Conservation (phyloP, 1,140 invertebrate species). For the Drosophila leontia region DNA sequence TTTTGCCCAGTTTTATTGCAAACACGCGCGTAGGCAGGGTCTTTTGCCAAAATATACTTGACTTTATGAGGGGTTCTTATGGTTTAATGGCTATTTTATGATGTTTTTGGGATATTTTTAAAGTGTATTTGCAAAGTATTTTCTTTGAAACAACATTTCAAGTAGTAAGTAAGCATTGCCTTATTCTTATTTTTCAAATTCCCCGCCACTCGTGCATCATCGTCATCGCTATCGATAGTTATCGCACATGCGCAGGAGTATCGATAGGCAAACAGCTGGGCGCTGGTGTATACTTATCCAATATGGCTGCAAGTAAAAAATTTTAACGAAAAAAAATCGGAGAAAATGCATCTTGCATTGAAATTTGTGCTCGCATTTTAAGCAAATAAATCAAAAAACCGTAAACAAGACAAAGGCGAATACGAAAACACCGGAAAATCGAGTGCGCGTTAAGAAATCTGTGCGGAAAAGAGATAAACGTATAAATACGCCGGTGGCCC, state of each 20-base stretch:
- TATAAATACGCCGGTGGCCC: slow-evolving; percentile 38
- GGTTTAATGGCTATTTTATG: slow-evolving; percentile 11
- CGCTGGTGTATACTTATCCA: slow-evolving; percentile 68
- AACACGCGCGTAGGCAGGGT: slow-evolving; percentile 24
- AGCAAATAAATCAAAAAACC: slow-evolving; percentile 1
- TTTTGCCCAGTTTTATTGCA: slow-evolving; percentile 23
- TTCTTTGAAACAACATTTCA: neutral
- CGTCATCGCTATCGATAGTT: slow-evolving; percentile 39
- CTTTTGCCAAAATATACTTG: neutral
- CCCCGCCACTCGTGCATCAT: neutral
- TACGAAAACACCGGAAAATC: slow-evolving; percentile 7
- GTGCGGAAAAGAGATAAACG: neutral
- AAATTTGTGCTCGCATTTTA: slow-evolving; percentile 11
- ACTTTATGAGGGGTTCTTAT: neutral
- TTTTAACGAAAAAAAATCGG: slow-evolving; percentile 33
- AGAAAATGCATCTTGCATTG: slow-evolving; percentile 36
- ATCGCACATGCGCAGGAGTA: slow-evolving; percentile 52
- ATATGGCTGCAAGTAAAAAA: slow-evolving; percentile 63
- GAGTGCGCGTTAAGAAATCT: slow-evolving; percentile 20
- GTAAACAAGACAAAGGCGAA: neutral
- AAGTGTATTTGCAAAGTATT: neutral
- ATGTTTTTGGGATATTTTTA: neutral
- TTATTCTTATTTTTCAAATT: slow-evolving; percentile 33
- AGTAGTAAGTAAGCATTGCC: neutral
- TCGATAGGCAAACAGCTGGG: slow-evolving; percentile 62